These are phyloP conservation scores for Apocheima hispidaria DNA, from an alignment of 2,888 invertebrate species.

Conservation along the genomic window DNA sequence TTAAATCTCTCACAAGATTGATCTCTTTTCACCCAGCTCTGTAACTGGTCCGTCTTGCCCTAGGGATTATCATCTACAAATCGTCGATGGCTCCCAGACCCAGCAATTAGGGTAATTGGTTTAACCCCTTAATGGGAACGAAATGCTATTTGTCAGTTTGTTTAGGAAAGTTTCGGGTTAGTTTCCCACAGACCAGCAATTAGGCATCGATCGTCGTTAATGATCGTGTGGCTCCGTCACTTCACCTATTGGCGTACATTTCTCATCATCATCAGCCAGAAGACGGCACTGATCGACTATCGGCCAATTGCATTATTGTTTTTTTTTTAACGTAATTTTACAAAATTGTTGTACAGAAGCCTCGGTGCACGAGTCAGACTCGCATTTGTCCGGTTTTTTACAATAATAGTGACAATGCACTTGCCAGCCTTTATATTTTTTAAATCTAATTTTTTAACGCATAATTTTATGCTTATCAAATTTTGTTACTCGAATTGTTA, in stretches of 20 bases:
- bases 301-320: too few species aligned
- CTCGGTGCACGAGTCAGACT: too few species aligned
- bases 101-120: slow-evolving; percentile 55
- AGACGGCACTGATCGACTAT: too few species aligned
- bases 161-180: slow-evolving; percentile 46
- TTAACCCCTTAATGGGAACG: slow-evolving; percentile 46
- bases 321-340: too few species aligned
- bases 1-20: background rate
- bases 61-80: slow-evolving; percentile 35
- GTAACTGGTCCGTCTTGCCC: slow-evolving; percentile 19
- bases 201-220: slow-evolving; percentile 26
- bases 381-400: too few species aligned
- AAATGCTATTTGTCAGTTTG: slow-evolving; percentile 52
- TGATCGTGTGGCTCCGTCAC: slow-evolving; percentile 1
- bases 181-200: slow-evolving; percentile 27
- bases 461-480: background rate
- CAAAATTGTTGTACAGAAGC: too few species aligned
- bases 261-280: too few species aligned
- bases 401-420: too few species aligned
- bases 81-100: slow-evolving; percentile 35
- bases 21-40: background rate
- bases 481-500: background rate
- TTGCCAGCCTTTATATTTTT: background rate
- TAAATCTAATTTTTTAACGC: background rate
- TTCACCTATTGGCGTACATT: background rate